phyloP scores from a whole-genome alignment of 2,888 invertebrate genomes.

The Resseliella maxima region DNA sequence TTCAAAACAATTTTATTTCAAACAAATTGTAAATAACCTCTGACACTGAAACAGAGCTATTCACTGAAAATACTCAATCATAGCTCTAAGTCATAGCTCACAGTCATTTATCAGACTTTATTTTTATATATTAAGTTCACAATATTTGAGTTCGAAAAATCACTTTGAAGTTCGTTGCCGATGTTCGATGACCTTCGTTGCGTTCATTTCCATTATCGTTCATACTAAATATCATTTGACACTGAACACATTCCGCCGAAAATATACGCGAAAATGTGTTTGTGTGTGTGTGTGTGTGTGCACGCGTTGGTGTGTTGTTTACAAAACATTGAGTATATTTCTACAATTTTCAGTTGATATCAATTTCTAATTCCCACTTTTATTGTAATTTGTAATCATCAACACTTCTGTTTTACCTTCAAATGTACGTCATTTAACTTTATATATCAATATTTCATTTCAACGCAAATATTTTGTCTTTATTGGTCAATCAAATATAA shows the following conservation, averaged over 20 bases:
- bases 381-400: too few species aligned
- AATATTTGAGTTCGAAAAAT: background rate
- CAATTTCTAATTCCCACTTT: too few species aligned
- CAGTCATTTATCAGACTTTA: background rate
- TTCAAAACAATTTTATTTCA: too few species aligned
- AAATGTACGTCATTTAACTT: background rate
- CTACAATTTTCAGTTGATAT: background rate
- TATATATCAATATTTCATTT: background rate
- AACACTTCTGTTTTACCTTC: background rate
- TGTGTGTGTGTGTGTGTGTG: too few species aligned
- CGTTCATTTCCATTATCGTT: conserved; percentile 4
- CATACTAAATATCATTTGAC: background rate
- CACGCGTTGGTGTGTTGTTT: conserved; percentile 42
- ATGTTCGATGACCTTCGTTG: background rate
- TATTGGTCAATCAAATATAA: background rate
- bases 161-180: conserved; percentile 4
- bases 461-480: background rate
- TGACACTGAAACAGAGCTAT: background rate
- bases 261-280: background rate
- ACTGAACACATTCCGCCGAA: background rate
- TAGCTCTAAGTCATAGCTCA: too few species aligned
- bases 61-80: background rate
- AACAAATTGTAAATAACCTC: too few species aligned
- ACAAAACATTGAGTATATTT: conserved; percentile 16
- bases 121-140: background rate